Percentiles rank a stretch among this genome's conserved stretches.
Evolutionary conservation across 2,797 vertebrate species (phyloP).

Genomic region (Labeo calbasu): DNA sequence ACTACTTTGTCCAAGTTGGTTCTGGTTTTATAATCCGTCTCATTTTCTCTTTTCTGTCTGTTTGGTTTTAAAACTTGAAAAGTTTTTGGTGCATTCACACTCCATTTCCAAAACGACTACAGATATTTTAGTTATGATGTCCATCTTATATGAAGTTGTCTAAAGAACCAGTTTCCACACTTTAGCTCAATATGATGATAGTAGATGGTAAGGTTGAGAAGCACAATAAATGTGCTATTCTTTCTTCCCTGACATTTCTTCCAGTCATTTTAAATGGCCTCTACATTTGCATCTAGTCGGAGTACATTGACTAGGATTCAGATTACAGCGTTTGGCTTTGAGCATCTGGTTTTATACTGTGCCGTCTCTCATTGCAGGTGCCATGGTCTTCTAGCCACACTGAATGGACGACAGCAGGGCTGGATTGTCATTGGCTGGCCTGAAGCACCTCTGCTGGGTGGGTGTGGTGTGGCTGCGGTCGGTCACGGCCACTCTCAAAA

Average conservation of each 20-base stretch:
- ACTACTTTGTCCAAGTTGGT: background rate
- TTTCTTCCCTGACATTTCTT: background rate
- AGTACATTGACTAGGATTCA: background rate
- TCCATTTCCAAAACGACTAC: no score
- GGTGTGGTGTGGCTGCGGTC: conserved; percentile 32
- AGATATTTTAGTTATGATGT: no score
- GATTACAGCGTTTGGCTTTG: conserved; percentile 29
- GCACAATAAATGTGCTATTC: background rate
- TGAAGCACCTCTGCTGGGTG: conserved; percentile 20
- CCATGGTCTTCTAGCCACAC: conserved; percentile 22
- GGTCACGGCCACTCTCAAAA: conserved; percentile 36
- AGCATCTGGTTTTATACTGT: conserved; percentile 30
- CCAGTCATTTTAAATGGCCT: background rate
- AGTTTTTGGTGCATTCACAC: background rate
- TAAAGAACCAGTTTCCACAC: background rate
- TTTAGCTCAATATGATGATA: background rate
- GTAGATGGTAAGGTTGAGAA: background rate
- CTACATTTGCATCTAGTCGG: background rate
- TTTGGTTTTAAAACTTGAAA: background rate
- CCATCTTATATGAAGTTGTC: no score
- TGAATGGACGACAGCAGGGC: conserved; percentile 35
- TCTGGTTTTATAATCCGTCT: background rate
- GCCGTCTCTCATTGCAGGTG: conserved; percentile 47
- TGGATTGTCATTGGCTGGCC: conserved; percentile 42
- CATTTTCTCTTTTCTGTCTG: background rate